Evolutionary conservation across 2,113 vertebrate genomes (phyloP).

Genomic region (Albula goreensis): DNA sequence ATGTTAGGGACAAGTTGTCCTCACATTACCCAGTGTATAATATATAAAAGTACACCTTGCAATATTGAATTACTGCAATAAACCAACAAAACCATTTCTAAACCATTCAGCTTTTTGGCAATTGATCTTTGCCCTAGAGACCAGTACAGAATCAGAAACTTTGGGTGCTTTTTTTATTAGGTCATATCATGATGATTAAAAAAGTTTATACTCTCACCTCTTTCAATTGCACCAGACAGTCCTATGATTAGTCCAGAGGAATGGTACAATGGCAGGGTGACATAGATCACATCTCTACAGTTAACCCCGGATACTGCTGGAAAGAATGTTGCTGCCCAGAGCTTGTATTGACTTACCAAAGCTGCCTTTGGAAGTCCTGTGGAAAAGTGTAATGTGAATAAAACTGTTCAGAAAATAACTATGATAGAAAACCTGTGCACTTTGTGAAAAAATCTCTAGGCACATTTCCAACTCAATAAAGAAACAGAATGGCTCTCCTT

Average conservation of each 20-base stretch:
- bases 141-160: not conserved
- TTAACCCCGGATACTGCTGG: conserved; percentile 54
- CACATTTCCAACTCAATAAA: not conserved
- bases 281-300: conserved; percentile 74
- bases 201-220: conserved; percentile 61
- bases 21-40: too few species aligned
- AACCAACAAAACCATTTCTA: not conserved
- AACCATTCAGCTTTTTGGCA: not conserved
- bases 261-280: conserved; percentile 84
- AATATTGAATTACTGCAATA: not conserved
- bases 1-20: too few species aligned
- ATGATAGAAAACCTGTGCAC: not conserved
- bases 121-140: not conserved
- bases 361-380: conserved; percentile 81
- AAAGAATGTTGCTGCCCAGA: conserved; percentile 66
- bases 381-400: not conserved
- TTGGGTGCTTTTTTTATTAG: not conserved
- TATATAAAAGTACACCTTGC: not conserved
- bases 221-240: conserved; percentile 72
- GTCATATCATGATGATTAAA: not conserved
- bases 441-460: not conserved
- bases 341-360: conserved; percentile 65
- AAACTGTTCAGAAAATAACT: not conserved
- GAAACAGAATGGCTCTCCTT: too few species aligned
- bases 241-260: conserved; percentile 79